Evolutionary conservation across 53 echinoderm and acorn worm genomes (phyloP).

Genomic region (Actinopyga echinites): DNA sequence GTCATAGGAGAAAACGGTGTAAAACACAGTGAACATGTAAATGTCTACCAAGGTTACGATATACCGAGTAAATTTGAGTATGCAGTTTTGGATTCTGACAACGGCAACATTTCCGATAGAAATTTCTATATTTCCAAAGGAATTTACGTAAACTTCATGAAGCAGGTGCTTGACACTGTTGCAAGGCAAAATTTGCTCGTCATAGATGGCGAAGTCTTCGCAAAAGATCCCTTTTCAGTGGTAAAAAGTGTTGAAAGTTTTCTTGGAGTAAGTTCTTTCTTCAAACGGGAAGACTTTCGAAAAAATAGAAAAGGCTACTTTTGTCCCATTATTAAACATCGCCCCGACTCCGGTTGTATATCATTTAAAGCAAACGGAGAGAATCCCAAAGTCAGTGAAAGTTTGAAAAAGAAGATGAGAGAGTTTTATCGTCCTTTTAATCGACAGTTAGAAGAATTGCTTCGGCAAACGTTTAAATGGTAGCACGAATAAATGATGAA

Average conservation of each 20-base stretch:
- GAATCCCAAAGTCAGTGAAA: too few relatives aligned
- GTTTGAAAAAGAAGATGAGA: too few relatives aligned
- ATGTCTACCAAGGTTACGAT: conserved; percentile 20
- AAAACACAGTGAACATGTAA: too few relatives aligned
- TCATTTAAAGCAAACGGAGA: not conserved
- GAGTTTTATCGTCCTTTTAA: too few relatives aligned
- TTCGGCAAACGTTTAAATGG: too few relatives aligned
- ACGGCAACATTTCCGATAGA: not conserved
- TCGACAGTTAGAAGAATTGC: too few relatives aligned
- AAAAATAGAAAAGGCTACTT: not conserved
- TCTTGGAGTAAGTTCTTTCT: not conserved
- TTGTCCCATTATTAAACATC: conserved; percentile 11
- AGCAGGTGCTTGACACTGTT: not conserved
- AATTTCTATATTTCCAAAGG: not conserved
- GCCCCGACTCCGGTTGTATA: conserved; percentile 5
- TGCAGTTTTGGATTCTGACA: not conserved
- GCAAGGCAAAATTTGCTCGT: conserved; percentile 2
- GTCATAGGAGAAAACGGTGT: too few relatives aligned
- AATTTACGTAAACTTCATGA: not conserved
- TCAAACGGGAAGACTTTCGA: not conserved
- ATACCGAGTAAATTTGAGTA: conserved; percentile 10
- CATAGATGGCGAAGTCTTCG: conserved; percentile 3
- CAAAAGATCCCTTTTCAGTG: not conserved
- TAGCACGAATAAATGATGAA: too few relatives aligned
- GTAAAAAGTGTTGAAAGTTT: not conserved